These are phyloP conservation scores for Orchesella flavescens DNA, from an alignment of 2,888 invertebrate species.

Conservation along the genomic window DNA sequence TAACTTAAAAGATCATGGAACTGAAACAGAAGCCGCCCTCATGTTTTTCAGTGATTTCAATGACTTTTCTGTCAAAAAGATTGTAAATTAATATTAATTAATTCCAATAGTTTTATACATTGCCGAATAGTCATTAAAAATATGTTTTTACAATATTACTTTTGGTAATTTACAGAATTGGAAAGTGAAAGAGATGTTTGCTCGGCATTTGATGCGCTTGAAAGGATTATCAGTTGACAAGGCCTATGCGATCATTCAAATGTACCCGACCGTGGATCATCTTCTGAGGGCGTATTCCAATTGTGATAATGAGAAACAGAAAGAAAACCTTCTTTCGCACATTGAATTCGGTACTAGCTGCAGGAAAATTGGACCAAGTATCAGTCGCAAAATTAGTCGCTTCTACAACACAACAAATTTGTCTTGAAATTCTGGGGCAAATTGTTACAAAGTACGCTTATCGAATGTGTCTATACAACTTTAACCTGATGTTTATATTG, in stretches of 20 bases:
- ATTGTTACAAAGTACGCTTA: too few species aligned
- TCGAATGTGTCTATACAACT: too few species aligned
- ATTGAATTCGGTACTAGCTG: slow-evolving; percentile 79
- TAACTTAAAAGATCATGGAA: slow-evolving; percentile 39
- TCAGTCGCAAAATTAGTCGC: slow-evolving; percentile 82
- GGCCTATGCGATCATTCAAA: slow-evolving; percentile 84
- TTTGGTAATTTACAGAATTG: slow-evolving; percentile 76
- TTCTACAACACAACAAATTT: slow-evolving; percentile 76
- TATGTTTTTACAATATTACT: neutral
- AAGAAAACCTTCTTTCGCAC: slow-evolving; percentile 79
- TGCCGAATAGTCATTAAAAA: too few species aligned
- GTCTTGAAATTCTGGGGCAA: too few species aligned
- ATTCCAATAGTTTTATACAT: neutral
- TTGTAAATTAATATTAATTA: slow-evolving; percentile 75
- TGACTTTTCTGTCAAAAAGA: slow-evolving; percentile 81
- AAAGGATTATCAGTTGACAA: slow-evolving; percentile 90
- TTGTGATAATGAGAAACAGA: slow-evolving; percentile 74
- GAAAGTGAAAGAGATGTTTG: slow-evolving; percentile 87
- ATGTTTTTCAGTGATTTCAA: slow-evolving; percentile 88
- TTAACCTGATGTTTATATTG: too few species aligned
- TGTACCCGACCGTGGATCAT: slow-evolving; percentile 82
- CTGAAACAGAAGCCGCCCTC: slow-evolving; percentile 74
- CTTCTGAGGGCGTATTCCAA: slow-evolving; percentile 75
- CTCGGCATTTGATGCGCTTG: slow-evolving; percentile 87
- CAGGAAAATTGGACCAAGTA: slow-evolving; percentile 80